These are phyloP conservation scores for Oxyruncus cristatus DNA, from an alignment of 2,113 vertebrate species.

Conservation along the genomic window DNA sequence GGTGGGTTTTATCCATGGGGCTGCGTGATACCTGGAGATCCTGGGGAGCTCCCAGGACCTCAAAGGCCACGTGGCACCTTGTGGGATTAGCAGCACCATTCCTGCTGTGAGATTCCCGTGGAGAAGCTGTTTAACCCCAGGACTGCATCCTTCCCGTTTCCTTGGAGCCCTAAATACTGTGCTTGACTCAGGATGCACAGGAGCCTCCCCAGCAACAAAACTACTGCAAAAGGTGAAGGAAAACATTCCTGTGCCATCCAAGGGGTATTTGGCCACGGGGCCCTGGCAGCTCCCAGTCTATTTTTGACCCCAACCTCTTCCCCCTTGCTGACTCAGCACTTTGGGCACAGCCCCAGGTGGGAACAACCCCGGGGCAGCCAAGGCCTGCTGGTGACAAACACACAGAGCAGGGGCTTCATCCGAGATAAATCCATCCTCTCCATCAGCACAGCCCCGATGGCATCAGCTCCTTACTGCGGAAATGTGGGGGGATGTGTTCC, in stretches of 20 bases:
- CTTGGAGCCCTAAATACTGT: neutral
- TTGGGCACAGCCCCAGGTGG: neutral
- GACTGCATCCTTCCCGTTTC: neutral
- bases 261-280: neutral
- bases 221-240: neutral
- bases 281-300: neutral
- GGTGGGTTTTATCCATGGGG: neutral
- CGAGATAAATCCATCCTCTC: neutral
- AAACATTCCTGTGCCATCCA: neutral
- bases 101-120: neutral
- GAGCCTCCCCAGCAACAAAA: neutral
- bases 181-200: neutral
- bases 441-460: neutral
- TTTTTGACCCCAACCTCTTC: neutral
- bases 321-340: neutral
- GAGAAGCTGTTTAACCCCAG: neutral
- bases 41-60: neutral
- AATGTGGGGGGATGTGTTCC: rapidly evolving
- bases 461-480: rapidly evolving
- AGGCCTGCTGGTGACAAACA: neutral
- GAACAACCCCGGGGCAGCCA: neutral
- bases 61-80: neutral
- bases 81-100: neutral
- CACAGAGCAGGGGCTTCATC: neutral
- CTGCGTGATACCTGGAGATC: neutral